Evolutionary conservation across 2,113 vertebrate genomes (phyloP).

Genomic region (Leucopsar rothschildi): DNA sequence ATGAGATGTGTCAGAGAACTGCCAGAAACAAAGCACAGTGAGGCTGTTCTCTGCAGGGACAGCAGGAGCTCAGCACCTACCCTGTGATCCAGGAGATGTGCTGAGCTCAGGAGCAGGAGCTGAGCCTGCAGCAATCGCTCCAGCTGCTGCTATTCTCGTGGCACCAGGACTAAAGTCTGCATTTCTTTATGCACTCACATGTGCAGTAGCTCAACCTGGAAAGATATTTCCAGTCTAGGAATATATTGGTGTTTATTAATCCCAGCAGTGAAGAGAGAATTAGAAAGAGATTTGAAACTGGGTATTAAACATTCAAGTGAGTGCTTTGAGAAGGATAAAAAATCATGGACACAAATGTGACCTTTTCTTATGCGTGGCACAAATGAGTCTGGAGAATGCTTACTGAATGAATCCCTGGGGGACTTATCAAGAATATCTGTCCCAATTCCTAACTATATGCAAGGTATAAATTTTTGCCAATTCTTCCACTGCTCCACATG

Average conservation of each 20-base stretch:
- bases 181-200: not conserved
- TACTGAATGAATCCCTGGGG: not conserved
- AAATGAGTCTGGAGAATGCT: not conserved
- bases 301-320: not conserved
- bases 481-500: not conserved
- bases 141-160: not conserved
- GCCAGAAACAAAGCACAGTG: not conserved
- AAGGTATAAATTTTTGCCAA: not conserved
- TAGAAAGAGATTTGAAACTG: not conserved
- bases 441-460: not conserved
- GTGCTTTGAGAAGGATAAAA: not conserved
- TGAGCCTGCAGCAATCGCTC: not conserved
- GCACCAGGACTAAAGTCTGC: not conserved
- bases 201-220: not conserved
- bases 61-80: not conserved
- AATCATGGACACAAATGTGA: not conserved
- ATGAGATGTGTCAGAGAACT: not conserved
- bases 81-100: rapidly evolving
- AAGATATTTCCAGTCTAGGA: not conserved
- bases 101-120: not conserved
- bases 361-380: not conserved
- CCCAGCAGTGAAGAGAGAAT: not conserved
- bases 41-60: not conserved
- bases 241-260: not conserved
- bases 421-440: not conserved